phyloP scores from a whole-genome alignment of 2,797 vertebrate genomes.

The Periparus ater region DNA sequence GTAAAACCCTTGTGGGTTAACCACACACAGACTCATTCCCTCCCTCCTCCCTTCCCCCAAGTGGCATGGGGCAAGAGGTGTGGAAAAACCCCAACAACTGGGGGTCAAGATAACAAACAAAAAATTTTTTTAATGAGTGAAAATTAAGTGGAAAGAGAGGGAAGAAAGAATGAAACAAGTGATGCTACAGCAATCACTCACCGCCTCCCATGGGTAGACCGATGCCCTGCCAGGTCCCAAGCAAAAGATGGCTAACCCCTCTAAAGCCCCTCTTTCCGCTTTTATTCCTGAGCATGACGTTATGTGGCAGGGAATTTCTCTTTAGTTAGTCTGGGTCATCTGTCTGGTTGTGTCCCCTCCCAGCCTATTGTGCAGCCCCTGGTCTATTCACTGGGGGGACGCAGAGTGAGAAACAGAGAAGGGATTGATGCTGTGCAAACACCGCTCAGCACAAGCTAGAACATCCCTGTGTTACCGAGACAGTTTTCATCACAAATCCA shows the following conservation, averaged over 20 bases:
- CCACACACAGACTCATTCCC: not conserved
- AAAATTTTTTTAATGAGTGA: not conserved
- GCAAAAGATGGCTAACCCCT: not conserved
- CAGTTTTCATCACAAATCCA: not conserved
- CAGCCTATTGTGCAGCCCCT: not conserved
- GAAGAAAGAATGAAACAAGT: not conserved
- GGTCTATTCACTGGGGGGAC: not conserved
- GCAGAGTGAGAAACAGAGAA: not conserved
- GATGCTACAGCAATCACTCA: not conserved
- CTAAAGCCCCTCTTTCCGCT: not conserved
- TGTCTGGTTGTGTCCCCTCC: not conserved
- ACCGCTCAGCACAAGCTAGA: not conserved
- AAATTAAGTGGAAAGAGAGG: not conserved
- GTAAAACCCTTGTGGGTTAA: not conserved
- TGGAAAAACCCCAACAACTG: not conserved
- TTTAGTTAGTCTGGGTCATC: not conserved
- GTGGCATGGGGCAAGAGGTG: not conserved
- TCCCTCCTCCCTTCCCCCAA: not conserved
- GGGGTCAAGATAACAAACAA: not conserved
- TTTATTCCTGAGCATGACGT: not conserved
- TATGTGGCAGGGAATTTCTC: not conserved
- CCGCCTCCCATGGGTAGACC: rapidly evolving
- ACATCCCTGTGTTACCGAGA: not conserved
- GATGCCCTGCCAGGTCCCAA: not conserved
- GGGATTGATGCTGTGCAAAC: not conserved